Evolutionary conservation across 2,113 vertebrate species (phyloP).

Genomic region (Mungos mungo): DNA sequence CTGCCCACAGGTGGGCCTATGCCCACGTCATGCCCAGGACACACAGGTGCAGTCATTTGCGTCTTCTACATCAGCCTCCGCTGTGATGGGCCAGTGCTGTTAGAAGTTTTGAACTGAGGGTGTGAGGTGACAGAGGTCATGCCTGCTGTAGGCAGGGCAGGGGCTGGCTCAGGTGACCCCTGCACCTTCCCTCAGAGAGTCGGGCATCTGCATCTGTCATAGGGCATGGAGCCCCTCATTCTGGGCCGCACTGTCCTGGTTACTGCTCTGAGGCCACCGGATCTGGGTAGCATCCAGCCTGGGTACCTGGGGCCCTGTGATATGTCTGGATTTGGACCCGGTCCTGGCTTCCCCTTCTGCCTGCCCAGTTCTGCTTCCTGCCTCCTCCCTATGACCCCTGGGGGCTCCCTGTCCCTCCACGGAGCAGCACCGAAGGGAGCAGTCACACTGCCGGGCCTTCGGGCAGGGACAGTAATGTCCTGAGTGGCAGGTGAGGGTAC

Average conservation of each 20-base stretch:
- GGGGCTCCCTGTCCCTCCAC: not conserved
- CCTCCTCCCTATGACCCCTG: not conserved
- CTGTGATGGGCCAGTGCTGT: not conserved
- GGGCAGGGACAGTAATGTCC: not conserved
- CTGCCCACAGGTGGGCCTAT: not conserved
- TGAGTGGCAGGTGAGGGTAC: fast-evolving
- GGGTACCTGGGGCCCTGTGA: not conserved
- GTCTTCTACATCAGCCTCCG: not conserved
- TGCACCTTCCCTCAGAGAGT: not conserved
- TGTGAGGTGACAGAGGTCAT: no score
- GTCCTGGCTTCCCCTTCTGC: not conserved
- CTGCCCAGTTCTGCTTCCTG: not conserved
- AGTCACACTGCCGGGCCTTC: not conserved
- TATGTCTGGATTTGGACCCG: not conserved
- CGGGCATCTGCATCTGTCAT: not conserved
- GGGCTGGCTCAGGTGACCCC: not conserved
- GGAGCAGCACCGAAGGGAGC: not conserved
- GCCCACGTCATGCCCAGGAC: not conserved
- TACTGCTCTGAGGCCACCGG: not conserved
- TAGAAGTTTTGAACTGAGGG: not conserved
- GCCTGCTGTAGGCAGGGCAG: not conserved
- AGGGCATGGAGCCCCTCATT: not conserved
- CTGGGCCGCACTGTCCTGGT: not conserved
- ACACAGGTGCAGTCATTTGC: not conserved
- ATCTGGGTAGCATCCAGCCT: not conserved